Base-by-base conservation (phyloP, 2,797 vertebrate species). In the Pitangus sulphuratus region DNA sequence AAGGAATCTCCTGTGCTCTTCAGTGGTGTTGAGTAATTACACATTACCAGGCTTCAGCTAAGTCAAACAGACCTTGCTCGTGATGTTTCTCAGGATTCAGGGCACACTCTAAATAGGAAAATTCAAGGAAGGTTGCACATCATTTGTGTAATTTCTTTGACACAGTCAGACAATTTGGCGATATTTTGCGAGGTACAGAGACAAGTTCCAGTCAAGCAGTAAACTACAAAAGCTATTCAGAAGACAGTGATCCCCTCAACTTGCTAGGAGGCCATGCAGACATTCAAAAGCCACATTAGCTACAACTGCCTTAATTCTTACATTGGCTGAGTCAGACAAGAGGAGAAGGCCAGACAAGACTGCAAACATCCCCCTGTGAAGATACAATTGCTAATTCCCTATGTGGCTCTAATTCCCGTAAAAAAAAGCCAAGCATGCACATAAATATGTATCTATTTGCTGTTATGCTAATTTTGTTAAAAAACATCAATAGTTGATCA, bases 391-490 rank as follows among this genome's bases (percentile, higher is more conserved):
- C 69, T 76, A 54, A 84, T 84, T 87, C 68, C 65, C 48, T 50
- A n/a, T 6, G 39, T 47, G 45, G 66, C 48, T 90, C 58, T 60
- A 77, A 90, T 35, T 78, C 48, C 87, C 79, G 53, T 7, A 44
- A 16, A 77, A 89, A 89, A 92, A 91, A 84, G 11, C 31, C n/a
- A 90, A 40, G 47, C 47, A 56, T 3, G 1, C n/a, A 70, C 37
- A 87, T 77, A 89, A 96, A 94, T 76, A 85, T 44, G 65, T 69
- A 93, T 72, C 83, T 90, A 77, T 91, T 85, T 93, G 44, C 61
- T 30, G 12, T 39, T 84, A 80, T 48, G 57, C 58, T 87, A 78
- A 92, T 83, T 68, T 81, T 86, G 88, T 88, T 74, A 21, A 79
- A 91, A 87, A 75, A 28, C 25, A 61, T 61, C 56, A 80, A 9